These are phyloP conservation scores for Leptura quadrifasciata DNA, from an alignment of 2,888 invertebrate species.

Conservation along the genomic window DNA sequence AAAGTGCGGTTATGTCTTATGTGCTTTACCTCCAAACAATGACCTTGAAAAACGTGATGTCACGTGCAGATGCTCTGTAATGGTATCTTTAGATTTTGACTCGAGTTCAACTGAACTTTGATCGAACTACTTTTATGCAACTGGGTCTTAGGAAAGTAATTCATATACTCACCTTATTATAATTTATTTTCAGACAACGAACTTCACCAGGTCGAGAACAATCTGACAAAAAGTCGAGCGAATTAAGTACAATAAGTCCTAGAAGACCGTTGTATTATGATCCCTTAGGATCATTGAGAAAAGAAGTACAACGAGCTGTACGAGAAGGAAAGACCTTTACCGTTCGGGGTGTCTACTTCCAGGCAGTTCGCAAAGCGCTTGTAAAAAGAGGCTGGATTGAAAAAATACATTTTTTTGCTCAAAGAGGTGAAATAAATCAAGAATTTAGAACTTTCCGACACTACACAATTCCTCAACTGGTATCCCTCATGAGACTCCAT, in stretches of 20 bases:
- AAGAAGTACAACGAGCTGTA: constrained; percentile 75
- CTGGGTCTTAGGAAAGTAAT: too few relatives aligned
- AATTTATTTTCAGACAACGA: constrained; percentile 6
- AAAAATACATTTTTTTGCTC: constrained; percentile 75
- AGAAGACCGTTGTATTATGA: constrained; percentile 46
- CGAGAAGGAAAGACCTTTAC: constrained; percentile 76
- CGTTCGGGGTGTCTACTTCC: constrained; percentile 75
- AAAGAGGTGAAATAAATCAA: constrained; percentile 66
- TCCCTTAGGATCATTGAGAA: constrained; percentile 69
- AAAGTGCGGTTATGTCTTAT: too few relatives aligned
- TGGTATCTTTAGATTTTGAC: too few relatives aligned
- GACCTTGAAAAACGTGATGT: too few relatives aligned
- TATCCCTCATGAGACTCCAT: constrained; percentile 65
- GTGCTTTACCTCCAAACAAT: too few relatives aligned
- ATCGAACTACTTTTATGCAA: too few relatives aligned
- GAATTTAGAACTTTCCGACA: constrained; percentile 59
- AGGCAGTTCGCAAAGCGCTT: constrained; percentile 77
- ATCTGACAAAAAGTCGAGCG: neutral
- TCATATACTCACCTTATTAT: neutral
- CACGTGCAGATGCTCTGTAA: too few relatives aligned
- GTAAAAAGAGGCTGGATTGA: constrained; percentile 84
- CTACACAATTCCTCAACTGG: constrained; percentile 64
- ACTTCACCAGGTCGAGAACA: neutral
- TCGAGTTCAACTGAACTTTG: too few relatives aligned
- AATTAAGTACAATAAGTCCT: constrained; percentile 1